Evolutionary conservation across 2,113 vertebrate genomes (phyloP).

Genomic region (Phylloscopus trochiloides): DNA sequence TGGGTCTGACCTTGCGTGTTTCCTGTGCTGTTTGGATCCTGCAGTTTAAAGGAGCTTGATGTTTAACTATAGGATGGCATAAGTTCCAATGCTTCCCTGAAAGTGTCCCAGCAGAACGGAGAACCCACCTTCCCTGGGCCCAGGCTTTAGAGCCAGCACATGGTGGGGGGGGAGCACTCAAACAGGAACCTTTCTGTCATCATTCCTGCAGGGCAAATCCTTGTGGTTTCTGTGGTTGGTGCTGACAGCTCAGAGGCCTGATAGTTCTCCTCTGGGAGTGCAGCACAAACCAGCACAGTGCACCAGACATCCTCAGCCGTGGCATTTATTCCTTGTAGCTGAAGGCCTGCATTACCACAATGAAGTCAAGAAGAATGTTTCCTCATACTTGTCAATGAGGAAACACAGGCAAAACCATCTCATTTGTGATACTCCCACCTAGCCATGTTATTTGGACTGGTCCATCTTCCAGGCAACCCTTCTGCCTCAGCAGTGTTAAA

Average conservation of each 20-base stretch:
- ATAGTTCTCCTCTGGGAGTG: neutral
- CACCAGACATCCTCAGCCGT: neutral
- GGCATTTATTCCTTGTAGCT: neutral
- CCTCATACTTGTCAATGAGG: neutral
- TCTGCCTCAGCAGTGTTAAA: neutral
- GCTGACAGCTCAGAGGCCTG: neutral
- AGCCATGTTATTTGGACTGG: neutral
- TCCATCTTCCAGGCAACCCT: neutral
- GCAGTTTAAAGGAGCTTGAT: neutral
- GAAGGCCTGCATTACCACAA: neutral
- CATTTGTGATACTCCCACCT: neutral
- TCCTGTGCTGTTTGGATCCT: neutral
- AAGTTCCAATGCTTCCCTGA: neutral
- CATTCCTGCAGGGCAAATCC: neutral
- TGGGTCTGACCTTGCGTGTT: neutral
- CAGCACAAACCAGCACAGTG: neutral
- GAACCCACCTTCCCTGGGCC: neutral
- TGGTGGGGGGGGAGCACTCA: accelerated
- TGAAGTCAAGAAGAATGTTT: neutral
- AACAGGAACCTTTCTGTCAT: neutral
- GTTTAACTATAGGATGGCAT: neutral
- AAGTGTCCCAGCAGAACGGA: neutral
- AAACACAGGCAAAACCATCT: neutral
- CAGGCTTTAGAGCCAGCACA: neutral
- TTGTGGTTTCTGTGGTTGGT: neutral